Percentiles rank a stretch among this genome's conserved stretches.
These are phyloP conservation scores for Panzeria rudis DNA, from an alignment of 2,888 invertebrate species.

Conservation along the genomic window DNA sequence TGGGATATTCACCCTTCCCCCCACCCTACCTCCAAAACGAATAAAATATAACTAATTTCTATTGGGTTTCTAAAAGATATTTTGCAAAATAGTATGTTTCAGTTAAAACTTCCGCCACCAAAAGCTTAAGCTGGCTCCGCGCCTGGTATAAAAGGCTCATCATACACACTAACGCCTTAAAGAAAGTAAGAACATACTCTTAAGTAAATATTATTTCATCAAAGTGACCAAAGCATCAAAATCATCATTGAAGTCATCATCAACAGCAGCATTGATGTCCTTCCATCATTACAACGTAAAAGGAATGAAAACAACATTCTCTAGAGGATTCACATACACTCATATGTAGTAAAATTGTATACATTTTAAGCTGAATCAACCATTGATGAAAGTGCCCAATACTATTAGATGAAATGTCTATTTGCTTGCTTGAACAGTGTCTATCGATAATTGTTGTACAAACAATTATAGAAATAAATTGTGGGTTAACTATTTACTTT, in stretches of 20 bases:
- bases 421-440: constrained; percentile 2
- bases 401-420: constrained; percentile 70
- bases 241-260: constrained; percentile 50
- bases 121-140: too few relatives aligned
- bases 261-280: constrained; percentile 51
- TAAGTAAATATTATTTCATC: constrained; percentile 61
- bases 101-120: too few relatives aligned
- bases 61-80: too few relatives aligned
- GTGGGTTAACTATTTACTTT: too few relatives aligned
- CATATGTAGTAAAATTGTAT: constrained; percentile 37
- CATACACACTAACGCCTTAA: constrained; percentile 1
- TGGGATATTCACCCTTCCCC: too few relatives aligned
- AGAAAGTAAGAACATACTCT: constrained; percentile 31
- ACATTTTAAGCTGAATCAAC: constrained; percentile 64
- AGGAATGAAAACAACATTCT: constrained; percentile 66
- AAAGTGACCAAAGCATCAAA: constrained; percentile 57
- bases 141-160: neutral
- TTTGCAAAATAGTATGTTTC: too few relatives aligned
- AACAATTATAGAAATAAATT: neutral
- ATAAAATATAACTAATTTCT: too few relatives aligned
- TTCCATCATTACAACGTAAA: constrained; percentile 67
- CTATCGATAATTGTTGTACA: neutral
- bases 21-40: too few relatives aligned
- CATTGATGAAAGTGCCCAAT: constrained; percentile 74
- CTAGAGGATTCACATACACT: constrained; percentile 67